phyloP scores from a whole-genome alignment of 2,113 vertebrate species.

The Calyptomena viridis region DNA sequence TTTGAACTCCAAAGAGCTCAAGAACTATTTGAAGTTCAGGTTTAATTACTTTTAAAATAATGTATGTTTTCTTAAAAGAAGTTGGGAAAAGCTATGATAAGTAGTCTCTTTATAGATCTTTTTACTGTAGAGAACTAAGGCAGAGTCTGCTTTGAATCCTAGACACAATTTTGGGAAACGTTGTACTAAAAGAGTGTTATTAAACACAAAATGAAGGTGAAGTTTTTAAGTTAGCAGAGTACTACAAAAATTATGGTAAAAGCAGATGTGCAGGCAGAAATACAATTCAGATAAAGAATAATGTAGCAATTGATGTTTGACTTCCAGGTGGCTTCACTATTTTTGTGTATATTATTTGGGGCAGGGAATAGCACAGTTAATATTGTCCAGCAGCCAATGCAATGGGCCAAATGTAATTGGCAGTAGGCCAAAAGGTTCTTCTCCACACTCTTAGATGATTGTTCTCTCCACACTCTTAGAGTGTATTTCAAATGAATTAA shows the following conservation, averaged over 20 bases:
- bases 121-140: background rate
- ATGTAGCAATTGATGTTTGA: background rate
- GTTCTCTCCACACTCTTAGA: background rate
- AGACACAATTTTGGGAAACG: background rate
- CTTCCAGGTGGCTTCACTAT: background rate
- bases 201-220: background rate
- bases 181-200: background rate
- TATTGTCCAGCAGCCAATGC: background rate
- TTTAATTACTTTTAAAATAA: background rate
- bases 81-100: background rate
- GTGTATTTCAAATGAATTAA: constrained; percentile 3
- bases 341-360: background rate
- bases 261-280: background rate
- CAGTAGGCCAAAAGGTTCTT: constrained; percentile 10
- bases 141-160: background rate
- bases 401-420: background rate
- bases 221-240: background rate
- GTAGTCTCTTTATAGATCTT: background rate
- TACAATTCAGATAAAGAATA: background rate
- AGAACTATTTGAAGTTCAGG: background rate
- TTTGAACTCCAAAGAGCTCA: background rate
- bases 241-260: background rate
- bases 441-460: background rate
- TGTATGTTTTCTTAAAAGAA: background rate
- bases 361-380: background rate